Conservation (phyloP, 1,140 invertebrate genomes). For the Drosophila oshimai region DNA sequence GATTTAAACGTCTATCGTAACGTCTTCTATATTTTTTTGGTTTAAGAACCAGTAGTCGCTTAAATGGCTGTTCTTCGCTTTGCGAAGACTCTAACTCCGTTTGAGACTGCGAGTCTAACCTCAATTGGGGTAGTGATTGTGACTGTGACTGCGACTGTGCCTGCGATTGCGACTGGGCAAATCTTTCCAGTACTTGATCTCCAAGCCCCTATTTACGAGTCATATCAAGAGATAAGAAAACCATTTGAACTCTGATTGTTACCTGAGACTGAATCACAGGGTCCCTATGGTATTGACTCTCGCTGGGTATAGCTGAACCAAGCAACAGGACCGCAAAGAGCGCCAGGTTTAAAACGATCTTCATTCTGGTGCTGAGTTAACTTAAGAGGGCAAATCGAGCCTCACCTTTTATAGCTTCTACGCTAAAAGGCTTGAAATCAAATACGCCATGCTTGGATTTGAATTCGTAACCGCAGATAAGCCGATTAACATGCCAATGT, state of each 20-base stretch:
- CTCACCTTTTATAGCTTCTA: conserved; percentile 15
- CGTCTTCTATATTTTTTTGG: no score
- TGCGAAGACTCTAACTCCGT: no score
- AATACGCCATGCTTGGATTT: neutral
- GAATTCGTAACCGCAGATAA: neutral
- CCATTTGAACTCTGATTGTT: neutral
- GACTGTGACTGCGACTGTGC: neutral
- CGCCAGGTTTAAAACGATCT: neutral
- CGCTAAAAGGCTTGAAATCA: neutral
- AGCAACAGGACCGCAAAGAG: neutral
- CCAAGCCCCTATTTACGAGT: no score
- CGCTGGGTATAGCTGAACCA: no score
- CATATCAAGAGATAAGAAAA: no score
- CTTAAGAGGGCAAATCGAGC: neutral
- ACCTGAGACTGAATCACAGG: neutral
- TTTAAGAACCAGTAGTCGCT: no score
- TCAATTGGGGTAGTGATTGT: neutral
- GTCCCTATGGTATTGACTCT: no score
- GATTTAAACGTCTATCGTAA: no score
- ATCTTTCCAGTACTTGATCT: neutral
- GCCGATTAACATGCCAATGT: neutral
- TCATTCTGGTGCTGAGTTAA: neutral
- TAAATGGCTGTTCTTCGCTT: no score
- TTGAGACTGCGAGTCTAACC: no score
- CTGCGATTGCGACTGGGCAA: neutral